phyloP scores from a whole-genome alignment of 2,888 invertebrate species.

The Enchytraeus crypticus region DNA sequence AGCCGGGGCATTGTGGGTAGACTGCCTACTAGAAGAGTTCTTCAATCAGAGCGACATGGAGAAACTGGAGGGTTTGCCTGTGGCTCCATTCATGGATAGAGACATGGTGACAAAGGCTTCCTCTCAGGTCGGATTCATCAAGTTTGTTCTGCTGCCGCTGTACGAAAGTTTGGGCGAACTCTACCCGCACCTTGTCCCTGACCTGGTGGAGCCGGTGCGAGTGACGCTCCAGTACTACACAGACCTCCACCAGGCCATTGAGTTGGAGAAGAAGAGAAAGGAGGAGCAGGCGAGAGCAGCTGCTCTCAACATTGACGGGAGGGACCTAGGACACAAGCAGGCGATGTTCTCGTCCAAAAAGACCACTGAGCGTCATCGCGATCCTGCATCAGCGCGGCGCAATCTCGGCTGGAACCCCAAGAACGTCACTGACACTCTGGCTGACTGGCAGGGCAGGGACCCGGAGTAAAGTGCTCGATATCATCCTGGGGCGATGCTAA shows the following conservation, averaged over 20 bases:
- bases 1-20: constrained; percentile 73
- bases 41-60: constrained; percentile 53
- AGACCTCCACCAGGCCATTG: constrained; percentile 39
- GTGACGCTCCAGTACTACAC: constrained; percentile 43
- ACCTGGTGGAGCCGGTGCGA: constrained; percentile 42
- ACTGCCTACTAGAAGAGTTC: constrained; percentile 60
- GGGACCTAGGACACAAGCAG: too few species aligned
- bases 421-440: too few species aligned
- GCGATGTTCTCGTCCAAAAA: too few species aligned
- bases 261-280: constrained; percentile 37
- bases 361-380: too few species aligned
- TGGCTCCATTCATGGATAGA: constrained; percentile 77
- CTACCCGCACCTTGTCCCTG: constrained; percentile 28
- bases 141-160: constrained; percentile 67
- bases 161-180: constrained; percentile 60
- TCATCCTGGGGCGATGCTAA: too few species aligned
- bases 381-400: too few species aligned
- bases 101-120: constrained; percentile 75
- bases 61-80: constrained; percentile 70
- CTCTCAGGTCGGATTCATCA: constrained; percentile 71
- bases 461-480: too few species aligned
- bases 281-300: background rate
- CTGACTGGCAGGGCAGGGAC: too few species aligned
- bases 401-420: too few species aligned
- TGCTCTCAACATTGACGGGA: too few species aligned